phyloP scores from a whole-genome alignment of 1,140 invertebrate genomes.

The Cataglyphis hispanica region DNA sequence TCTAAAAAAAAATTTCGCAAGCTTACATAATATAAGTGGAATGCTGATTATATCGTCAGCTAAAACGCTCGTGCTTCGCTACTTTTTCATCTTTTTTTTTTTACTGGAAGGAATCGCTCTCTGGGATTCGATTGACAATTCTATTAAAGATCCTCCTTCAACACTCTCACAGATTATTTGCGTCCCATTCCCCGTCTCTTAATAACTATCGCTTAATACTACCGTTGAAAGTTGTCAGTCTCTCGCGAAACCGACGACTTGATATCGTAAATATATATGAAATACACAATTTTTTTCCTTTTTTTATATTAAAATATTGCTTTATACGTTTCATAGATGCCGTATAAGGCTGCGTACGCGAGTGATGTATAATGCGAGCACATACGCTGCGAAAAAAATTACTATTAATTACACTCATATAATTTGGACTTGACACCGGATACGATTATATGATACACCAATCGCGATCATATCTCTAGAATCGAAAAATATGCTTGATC shows the following conservation, averaged over 20 bases:
- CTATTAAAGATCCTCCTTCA: constrained; percentile 50
- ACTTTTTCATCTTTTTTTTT: neutral
- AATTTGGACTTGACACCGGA: constrained; percentile 49
- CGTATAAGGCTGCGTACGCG: constrained; percentile 70
- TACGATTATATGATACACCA: constrained; percentile 24
- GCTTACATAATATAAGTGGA: constrained; percentile 5
- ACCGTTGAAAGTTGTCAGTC: constrained; percentile 42
- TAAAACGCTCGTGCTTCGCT: neutral
- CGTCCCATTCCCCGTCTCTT: constrained; percentile 52
- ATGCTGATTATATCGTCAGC: constrained; percentile 7
- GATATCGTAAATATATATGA: constrained; percentile 68
- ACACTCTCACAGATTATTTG: constrained; percentile 35
- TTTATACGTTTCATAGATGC: constrained; percentile 77
- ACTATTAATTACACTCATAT: constrained; percentile 51
- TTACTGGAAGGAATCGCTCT: constrained; percentile 29
- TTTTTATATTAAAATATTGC: constrained; percentile 81
- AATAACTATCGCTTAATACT: constrained; percentile 61
- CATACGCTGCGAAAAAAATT: constrained; percentile 62
- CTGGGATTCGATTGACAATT: neutral
- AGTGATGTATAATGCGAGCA: constrained; percentile 66
- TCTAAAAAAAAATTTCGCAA: neutral
- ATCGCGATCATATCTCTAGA: constrained; percentile 32
- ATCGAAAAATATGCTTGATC: constrained; percentile 11
- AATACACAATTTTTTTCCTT: constrained; percentile 65
- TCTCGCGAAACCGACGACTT: constrained; percentile 15